phyloP scores from a whole-genome alignment of 2,888 invertebrate species.

The Drepanosiphum platanoidis region DNA sequence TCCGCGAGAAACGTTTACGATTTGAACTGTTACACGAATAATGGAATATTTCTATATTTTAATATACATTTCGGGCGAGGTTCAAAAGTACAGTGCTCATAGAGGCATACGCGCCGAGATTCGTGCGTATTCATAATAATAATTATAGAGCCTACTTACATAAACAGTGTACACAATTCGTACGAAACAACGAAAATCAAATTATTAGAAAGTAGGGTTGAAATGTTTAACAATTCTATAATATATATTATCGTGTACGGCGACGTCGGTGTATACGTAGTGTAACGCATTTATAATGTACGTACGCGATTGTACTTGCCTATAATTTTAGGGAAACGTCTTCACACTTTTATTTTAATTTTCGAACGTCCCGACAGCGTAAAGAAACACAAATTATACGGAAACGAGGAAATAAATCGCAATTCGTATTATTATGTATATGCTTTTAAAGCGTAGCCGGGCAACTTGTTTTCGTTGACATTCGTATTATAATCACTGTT shows the following conservation, averaged over 20 bases:
- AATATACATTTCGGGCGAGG: background rate
- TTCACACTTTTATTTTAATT: background rate
- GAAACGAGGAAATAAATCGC: background rate
- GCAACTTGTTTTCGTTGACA: background rate
- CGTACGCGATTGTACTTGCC: background rate
- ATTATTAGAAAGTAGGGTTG: background rate
- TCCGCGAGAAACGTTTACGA: too few species aligned
- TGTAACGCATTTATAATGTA: background rate
- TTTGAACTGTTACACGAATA: background rate
- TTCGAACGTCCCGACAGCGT: too few species aligned
- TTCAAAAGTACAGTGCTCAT: background rate
- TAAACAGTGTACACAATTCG: background rate
- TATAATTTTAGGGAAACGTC: background rate
- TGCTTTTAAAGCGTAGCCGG: background rate
- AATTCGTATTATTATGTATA: background rate
- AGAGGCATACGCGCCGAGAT: background rate
- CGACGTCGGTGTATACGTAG: background rate
- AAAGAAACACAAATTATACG: background rate
- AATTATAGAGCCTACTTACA: background rate
- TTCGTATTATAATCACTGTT: too few species aligned
- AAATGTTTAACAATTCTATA: background rate
- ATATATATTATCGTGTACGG: too few species aligned
- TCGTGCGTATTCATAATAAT: background rate
- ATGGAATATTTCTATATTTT: background rate
- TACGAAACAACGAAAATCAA: background rate